These are phyloP conservation scores for Perizoma affinitatum DNA, from an alignment of 2,888 invertebrate species.

Conservation along the genomic window DNA sequence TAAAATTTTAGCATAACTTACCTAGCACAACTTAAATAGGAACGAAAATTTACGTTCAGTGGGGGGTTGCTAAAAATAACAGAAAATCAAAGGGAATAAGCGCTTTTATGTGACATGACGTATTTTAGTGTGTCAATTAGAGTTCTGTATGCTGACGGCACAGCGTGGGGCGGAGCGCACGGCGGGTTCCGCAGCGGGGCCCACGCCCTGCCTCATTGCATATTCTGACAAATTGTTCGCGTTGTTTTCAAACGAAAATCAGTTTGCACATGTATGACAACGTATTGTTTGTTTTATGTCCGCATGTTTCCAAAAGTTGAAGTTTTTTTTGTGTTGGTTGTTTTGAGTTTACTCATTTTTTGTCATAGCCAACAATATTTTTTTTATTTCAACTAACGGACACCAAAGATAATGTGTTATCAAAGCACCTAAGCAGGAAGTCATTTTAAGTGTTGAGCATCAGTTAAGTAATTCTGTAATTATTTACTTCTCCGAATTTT, in stretches of 20 bases:
- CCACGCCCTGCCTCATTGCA: slow-evolving; percentile 55
- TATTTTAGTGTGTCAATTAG: slow-evolving; percentile 83
- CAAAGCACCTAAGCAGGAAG: slow-evolving; percentile 4
- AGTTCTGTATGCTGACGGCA: slow-evolving; percentile 74
- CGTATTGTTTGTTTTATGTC: slow-evolving; percentile 44
- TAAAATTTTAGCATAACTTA: too few species aligned
- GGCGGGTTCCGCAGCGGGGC: slow-evolving; percentile 54
- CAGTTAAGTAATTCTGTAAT: slow-evolving; percentile 42
- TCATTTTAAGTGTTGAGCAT: slow-evolving; percentile 14
- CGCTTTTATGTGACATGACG: slow-evolving; percentile 62
- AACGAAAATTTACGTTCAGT: slow-evolving; percentile 17
- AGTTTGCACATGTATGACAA: slow-evolving; percentile 53
- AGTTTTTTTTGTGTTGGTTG: slow-evolving; percentile 23
- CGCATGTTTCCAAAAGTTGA: slow-evolving; percentile 44
- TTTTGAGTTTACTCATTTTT: not conserved
- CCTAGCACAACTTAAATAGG: slow-evolving; percentile 11
- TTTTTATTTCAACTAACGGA: too few species aligned
- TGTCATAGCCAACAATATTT: not conserved
- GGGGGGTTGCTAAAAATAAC: slow-evolving; percentile 38
- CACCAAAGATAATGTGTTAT: too few species aligned
- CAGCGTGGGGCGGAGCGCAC: slow-evolving; percentile 68
- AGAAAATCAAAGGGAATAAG: slow-evolving; percentile 48
- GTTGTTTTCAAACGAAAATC: slow-evolving; percentile 60
- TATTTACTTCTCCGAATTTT: slow-evolving; percentile 49
- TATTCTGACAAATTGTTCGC: slow-evolving; percentile 65